These are phyloP conservation scores for Bilobella aurantiaca DNA, from an alignment of 1,140 invertebrate species.

Conservation along the genomic window DNA sequence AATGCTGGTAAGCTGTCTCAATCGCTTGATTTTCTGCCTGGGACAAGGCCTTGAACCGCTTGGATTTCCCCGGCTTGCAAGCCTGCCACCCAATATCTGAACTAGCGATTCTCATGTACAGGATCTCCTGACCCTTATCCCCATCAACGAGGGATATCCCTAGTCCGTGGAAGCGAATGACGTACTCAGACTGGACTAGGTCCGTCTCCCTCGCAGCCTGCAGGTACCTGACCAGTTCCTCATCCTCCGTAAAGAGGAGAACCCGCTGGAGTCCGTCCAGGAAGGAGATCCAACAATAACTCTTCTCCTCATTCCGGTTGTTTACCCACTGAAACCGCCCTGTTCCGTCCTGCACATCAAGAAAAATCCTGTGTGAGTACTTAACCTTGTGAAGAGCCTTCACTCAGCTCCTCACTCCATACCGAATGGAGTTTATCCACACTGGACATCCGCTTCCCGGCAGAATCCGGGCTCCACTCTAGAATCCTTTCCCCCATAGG, in stretches of 20 bases:
- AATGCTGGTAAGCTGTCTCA: constrained; percentile 75
- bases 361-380: no score
- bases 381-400: no score
- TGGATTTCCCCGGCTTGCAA: constrained; percentile 50
- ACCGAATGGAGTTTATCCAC: no score
- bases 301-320: constrained; percentile 37
- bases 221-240: constrained; percentile 61
- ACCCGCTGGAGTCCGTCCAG: constrained; percentile 86
- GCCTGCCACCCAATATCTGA: constrained; percentile 91
- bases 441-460: no score
- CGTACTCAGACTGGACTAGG: constrained; percentile 51
- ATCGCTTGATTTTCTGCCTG: constrained; percentile 52
- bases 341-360: constrained; percentile 16
- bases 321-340: constrained; percentile 1
- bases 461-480: no score
- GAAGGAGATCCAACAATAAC: constrained; percentile 76
- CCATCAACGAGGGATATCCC: constrained; percentile 93
- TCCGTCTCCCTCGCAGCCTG: constrained; percentile 64
- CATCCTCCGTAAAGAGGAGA: constrained; percentile 71
- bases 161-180: constrained; percentile 70
- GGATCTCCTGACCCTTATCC: constrained; percentile 60
- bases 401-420: no score
- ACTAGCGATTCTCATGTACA: constrained; percentile 82
- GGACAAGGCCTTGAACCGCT: constrained; percentile 63
- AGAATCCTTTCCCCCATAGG: constrained; percentile 41